Base-by-base conservation (phyloP, 1,140 invertebrate species). In the Bicyclus anynana region DNA sequence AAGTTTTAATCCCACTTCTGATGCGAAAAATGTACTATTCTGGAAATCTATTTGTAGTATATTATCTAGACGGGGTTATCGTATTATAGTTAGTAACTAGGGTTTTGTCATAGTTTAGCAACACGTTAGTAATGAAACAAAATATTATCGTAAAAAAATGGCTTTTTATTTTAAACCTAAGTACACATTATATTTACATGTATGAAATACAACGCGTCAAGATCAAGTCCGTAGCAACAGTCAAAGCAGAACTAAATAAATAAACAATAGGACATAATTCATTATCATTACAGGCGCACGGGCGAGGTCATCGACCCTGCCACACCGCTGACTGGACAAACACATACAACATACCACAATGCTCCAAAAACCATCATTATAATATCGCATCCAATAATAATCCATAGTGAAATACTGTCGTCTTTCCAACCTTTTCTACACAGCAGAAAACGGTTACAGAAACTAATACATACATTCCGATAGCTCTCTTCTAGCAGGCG, bases 191-290 rank as follows among this genome's bases (percentile, higher is more conserved):
- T 86, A 87, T 87, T 87, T 87, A 87, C 83, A 87, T 76, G 59
- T 75, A 74, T 66, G 74, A 81, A 70, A 74, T 77, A 82, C 72
- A 83, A 81, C 74, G 80, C 84, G 80, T 84, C 79, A 81, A 84
- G 80, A 87, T 87, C 80, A 83, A 77, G 72, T 87, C 81, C 84
- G 79, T 83, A 72, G 80, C 82, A 85, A 85, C 82, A 85, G 82
- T 87, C 82, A 81, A 86, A 84, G 82, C 74, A 84, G 74, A 80
- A 79, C 74, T 59, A 74, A 78, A 81, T 82, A 87, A 85, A 83
- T 85, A 80, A 80, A 76, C 61, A 80, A 70, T 70, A 74, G 72
- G 70, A 74, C 56, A 69, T 33, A 49, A 72, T 69, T 54, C 65
- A 69, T 69, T 48, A 17, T n/a, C n/a, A n/a, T n/a, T n/a, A n/a